Conservation (phyloP, 1,140 invertebrate genomes). For the Lasioglossum baleicum region DNA sequence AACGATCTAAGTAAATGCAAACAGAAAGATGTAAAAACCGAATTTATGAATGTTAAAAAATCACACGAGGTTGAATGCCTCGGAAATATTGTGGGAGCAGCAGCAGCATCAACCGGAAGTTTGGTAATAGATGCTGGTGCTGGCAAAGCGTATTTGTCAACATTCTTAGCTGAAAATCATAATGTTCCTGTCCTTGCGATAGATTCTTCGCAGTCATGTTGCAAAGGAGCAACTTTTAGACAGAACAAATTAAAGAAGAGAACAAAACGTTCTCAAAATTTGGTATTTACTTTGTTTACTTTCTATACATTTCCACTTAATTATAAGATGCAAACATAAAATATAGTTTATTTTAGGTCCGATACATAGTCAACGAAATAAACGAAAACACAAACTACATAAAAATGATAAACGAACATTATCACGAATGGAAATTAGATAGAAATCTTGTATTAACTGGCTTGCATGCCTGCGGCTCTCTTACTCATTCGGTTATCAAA, state of each 20-base stretch:
- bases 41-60: conserved; percentile 91
- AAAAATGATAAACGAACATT: conserved; percentile 78
- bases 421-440: conserved; percentile 67
- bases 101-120: conserved; percentile 52
- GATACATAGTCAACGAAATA: conserved; percentile 68
- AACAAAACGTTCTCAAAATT: conserved; percentile 9
- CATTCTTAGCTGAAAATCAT: conserved; percentile 86
- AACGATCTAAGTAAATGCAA: not conserved
- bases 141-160: conserved; percentile 91
- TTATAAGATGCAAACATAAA: conserved; percentile 1
- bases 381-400: conserved; percentile 79
- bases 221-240: conserved; percentile 83
- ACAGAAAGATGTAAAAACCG: conserved; percentile 51
- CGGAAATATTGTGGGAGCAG: conserved; percentile 70
- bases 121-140: conserved; percentile 90
- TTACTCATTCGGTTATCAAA: conserved; percentile 87
- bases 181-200: conserved; percentile 88
- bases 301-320: not conserved
- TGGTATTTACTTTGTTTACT: conserved; percentile 18
- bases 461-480: conserved; percentile 93
- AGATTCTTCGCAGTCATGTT: conserved; percentile 85
- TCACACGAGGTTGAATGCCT: conserved; percentile 88
- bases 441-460: conserved; percentile 84
- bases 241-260: conserved; percentile 77
- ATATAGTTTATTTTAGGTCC: conserved; percentile 62